phyloP scores from a whole-genome alignment of 53 echinoderm and acorn worm species.

The Zoroaster sp. region DNA sequence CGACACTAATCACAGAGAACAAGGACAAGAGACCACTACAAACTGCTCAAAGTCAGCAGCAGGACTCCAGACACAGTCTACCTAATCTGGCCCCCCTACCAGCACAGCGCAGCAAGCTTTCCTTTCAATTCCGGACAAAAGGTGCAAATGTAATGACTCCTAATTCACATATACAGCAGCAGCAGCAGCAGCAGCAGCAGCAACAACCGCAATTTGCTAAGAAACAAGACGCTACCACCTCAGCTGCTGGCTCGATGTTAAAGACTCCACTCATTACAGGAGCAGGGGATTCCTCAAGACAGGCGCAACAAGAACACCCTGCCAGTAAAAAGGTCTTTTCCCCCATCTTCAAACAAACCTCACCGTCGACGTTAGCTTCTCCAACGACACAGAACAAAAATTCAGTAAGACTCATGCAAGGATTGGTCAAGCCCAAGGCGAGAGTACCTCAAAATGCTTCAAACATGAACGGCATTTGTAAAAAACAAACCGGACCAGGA shows the following conservation, averaged over 20 bases:
- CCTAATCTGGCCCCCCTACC: conserved; percentile 60
- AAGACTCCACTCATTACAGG: not conserved
- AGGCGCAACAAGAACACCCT: not conserved
- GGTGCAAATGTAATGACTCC: not conserved
- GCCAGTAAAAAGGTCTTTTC: not conserved
- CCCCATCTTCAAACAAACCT: not conserved
- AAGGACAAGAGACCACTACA: not conserved
- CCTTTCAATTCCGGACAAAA: conserved; percentile 54
- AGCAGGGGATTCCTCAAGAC: not conserved
- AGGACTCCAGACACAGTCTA: conserved; percentile 56
- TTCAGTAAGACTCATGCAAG: conserved; percentile 7
- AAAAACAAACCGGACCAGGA: conserved; percentile 11
- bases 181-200: not conserved
- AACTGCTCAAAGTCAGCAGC: conserved; percentile 23
- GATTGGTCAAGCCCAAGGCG: conserved; percentile 45
- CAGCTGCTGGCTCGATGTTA: not conserved
- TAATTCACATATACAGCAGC: not conserved
- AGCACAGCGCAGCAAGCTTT: conserved; percentile 65
- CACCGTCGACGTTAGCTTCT: not conserved
- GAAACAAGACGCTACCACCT: not conserved
- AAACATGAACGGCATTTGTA: conserved; percentile 19
- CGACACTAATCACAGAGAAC: conserved; percentile 9
- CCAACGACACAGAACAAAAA: not conserved
- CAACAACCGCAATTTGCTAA: not conserved
- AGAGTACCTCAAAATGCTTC: conserved; percentile 6